These are phyloP conservation scores for Hirudo medicinalis DNA, from an alignment of 1,140 invertebrate genomes.

Conservation along the genomic window DNA sequence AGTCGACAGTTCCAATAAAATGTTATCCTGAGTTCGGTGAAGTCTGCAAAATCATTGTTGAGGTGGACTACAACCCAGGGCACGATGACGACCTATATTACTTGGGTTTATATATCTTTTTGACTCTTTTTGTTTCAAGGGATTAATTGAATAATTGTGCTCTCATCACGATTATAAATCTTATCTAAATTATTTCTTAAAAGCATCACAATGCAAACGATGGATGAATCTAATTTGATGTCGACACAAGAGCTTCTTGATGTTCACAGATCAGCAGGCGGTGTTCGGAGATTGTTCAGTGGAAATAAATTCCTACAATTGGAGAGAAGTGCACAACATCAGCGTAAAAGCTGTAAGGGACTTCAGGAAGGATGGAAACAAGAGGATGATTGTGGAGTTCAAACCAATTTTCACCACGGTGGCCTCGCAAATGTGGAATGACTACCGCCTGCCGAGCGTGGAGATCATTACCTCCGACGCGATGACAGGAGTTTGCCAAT, in stretches of 20 bases:
- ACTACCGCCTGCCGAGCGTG: slow-evolving; percentile 17
- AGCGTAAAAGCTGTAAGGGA: slow-evolving; percentile 20
- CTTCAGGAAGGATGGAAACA: slow-evolving; percentile 20
- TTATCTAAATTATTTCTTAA: not conserved
- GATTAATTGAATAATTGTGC: no score
- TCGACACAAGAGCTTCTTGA: not conserved
- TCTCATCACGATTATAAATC: not conserved
- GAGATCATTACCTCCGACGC: slow-evolving; percentile 17
- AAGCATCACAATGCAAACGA: not conserved
- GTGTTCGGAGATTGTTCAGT: slow-evolving; percentile 21
- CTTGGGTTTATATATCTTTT: not conserved
- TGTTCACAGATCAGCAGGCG: not conserved
- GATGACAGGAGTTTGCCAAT: slow-evolving; percentile 9
- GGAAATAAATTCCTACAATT: slow-evolving; percentile 13
- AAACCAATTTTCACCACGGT: slow-evolving; percentile 19
- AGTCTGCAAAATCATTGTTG: slow-evolving; percentile 16
- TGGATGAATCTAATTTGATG: not conserved
- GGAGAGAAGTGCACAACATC: slow-evolving; percentile 18
- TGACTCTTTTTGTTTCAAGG: not conserved
- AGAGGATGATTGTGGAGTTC: slow-evolving; percentile 15
- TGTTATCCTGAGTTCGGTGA: slow-evolving; percentile 14
- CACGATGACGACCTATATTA: not conserved
- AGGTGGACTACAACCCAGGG: slow-evolving; percentile 13
- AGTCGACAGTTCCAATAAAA: slow-evolving; percentile 15
- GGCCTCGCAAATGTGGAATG: slow-evolving; percentile 14